Evolutionary conservation across 30 jellyfish, hydroid and myxozoan species (phyloP).

Genomic region (Nemopilema nomurai): DNA sequence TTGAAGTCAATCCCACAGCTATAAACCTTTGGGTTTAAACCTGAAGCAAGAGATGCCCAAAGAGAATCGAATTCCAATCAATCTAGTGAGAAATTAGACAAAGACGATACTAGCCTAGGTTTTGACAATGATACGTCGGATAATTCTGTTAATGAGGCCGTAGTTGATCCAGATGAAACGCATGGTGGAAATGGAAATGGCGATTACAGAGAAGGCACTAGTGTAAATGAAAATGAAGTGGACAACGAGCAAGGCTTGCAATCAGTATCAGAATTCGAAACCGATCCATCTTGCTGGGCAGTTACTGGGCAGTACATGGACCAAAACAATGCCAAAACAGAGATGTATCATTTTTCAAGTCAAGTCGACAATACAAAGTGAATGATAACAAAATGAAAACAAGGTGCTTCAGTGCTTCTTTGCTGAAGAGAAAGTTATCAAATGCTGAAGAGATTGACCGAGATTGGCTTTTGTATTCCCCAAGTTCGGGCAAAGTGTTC

Average conservation of each 20-base stretch:
- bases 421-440: slow-evolving; percentile 2
- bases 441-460: slow-evolving; percentile 29
- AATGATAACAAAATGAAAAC: neutral
- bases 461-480: slow-evolving; percentile 45
- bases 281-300: neutral
- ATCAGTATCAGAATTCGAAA: neutral
- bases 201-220: neutral
- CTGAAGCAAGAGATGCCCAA: slow-evolving; percentile 1
- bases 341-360: neutral
- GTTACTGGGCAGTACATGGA: neutral
- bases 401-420: slow-evolving; percentile 7
- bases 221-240: neutral
- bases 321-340: slow-evolving; percentile 7
- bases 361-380: neutral
- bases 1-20: neutral
- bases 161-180: neutral
- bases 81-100: slow-evolving; percentile 1
- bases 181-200: neutral
- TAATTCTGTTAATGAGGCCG: neutral
- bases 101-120: neutral
- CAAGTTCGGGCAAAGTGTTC: slow-evolving; percentile 19
- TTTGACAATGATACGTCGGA: neutral
- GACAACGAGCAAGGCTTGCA: neutral
- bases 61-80: neutral
- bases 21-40: neutral